Evolutionary conservation across 2,888 invertebrate species (phyloP), one percentile per base, ranked within the genome.

Genomic region (Meta bourneti): DNA sequence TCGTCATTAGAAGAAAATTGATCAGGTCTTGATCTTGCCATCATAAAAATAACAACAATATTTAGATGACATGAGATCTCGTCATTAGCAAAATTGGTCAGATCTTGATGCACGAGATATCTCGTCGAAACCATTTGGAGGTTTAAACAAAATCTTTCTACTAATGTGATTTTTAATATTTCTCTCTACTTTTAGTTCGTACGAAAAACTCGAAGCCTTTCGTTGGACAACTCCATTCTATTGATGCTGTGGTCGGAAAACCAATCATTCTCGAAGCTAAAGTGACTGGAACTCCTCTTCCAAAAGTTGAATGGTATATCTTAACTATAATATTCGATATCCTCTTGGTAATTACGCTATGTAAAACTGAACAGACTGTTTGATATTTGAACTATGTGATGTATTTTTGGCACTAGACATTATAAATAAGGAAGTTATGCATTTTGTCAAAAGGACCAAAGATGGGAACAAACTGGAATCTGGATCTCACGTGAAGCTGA

Each of bases 231-330:
- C 51, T 94, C 6, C 93, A 94, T 77, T 92, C 93, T 48, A 95
- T 96, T 52, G 96, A 96, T 93, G 96, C 97, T 0, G 96, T 96
- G 91, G 98, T 97, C 94, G 98, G 98, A 0, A 96, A 97, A 85
- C 97, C 97, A 0, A 96, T 98, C 7, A 19, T 89, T 49, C 51
- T 92, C 13, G 86, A 93, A 77, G 90, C 90, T 6, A 93, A 93
- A 83, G 88, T 93, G 94, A 96, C 96, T 69, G 98, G 97, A 61
- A 98, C 98, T 96, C 98, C 98, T 0, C 96, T 97, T 91, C 98
- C 98, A 0, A 97, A 97, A 79, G 97, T 97, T 16, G 69, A 69
- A 74, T 93, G 82, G 89, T 93, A 86, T 83, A 19, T 16, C 13
- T 75, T 20, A 13, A 54, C 8, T 54, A n/a, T 51, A 6, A 48